Evolutionary conservation across 2,797 vertebrate species (phyloP), one percentile per base, ranked within the genome.

Genomic region (Pseudotriccus pelzelni): DNA sequence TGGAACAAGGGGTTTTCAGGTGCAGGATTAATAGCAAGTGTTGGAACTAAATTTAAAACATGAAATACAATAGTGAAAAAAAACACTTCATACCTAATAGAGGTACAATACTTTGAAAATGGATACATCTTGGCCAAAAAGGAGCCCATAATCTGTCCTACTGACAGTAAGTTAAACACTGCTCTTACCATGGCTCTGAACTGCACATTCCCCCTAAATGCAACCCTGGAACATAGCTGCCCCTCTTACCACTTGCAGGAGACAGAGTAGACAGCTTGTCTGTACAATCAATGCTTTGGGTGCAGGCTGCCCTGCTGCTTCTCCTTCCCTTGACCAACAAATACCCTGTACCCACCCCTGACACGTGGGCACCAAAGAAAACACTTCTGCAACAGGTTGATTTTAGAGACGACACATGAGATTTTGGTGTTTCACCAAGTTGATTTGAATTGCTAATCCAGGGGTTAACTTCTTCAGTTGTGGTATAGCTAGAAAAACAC

Each of bases 261-360:
- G 32, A 23, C 21, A 59, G 47, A 93, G 36, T 0, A 58, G 12
- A 36, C 8, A 23, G 55, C 6, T 18, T 67, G 14, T 41, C 59
- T 50, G 34, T 1, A 10, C 37, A 83, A 53, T 2, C 46, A 43
- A 30, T 64, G 28, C 79, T 63, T 58, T 0, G 0, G 47, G n/a
- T 46, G 13, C 30, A 68, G 64, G 44, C 16, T 68, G 69, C 43
- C 47, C 28, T 75, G 72, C 12, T 4, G 6, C 44, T 20, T 77
- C 59, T 27, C 60, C 50, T 25, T 66, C 34, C 27, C 46, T 37
- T 46, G 28, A 68, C 30, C 36, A 82, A 37, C 7, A 76, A 34
- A 78, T 3, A 67, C 10, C 4, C 21, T 47, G 44, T 34, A 47
- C 10, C 60, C n/a, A 53, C 11, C 28, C 41, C 25, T 23, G 22